A percentile compares a stretch with the other conserved stretches of the same genome.
phyloP scores from a whole-genome alignment of 2,888 invertebrate species.

The Epirrhoe alternata region DNA sequence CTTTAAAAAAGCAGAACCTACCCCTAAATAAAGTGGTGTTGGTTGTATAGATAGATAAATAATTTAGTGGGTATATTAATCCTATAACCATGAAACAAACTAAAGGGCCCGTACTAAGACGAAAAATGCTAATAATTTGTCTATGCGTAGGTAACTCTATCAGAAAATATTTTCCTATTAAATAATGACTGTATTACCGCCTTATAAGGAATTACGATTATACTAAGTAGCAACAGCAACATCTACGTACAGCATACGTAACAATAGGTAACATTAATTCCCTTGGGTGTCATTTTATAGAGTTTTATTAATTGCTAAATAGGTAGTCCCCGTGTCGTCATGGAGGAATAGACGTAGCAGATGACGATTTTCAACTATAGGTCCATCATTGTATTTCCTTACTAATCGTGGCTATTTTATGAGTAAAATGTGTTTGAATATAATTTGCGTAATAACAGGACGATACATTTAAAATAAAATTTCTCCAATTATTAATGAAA shows the following conservation, averaged over 20 bases:
- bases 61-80: too few species aligned
- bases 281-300: not conserved
- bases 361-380: not conserved
- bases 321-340: constrained; percentile 20
- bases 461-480: not conserved
- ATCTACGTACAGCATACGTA: constrained; percentile 2
- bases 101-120: too few species aligned
- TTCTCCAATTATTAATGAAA: not conserved
- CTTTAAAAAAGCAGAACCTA: too few species aligned
- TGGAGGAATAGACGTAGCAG: not conserved
- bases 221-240: not conserved
- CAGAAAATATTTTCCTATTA: not conserved
- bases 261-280: not conserved
- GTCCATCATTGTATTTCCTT: not conserved
- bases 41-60: too few species aligned
- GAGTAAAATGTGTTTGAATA: not conserved
- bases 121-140: too few species aligned
- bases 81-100: too few species aligned
- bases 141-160: too few species aligned
- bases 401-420: constrained; percentile 1
- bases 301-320: not conserved
- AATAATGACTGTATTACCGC: not conserved
- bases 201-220: not conserved
- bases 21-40: too few species aligned
- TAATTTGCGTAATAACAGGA: not conserved